Conservation (phyloP, 2,113 vertebrate genomes). For the Apaloderma vittatum region DNA sequence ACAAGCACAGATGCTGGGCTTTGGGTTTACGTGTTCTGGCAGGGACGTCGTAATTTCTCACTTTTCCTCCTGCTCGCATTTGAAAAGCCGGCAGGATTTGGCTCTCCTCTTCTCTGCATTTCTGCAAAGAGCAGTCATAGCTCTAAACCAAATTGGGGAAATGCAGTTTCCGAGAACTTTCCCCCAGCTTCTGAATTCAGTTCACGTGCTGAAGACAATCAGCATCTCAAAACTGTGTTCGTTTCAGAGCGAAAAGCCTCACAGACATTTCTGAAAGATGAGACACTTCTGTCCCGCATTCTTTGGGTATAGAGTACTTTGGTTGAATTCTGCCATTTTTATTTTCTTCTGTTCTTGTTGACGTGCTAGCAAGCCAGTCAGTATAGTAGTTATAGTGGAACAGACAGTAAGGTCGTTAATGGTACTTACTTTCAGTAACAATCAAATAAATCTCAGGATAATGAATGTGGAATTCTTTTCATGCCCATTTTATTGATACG, state of each 20-base stretch:
- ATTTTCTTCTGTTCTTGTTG: neutral
- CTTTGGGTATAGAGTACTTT: neutral
- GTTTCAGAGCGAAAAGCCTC: neutral
- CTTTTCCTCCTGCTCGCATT: neutral
- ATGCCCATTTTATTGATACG: neutral
- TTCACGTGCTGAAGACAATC: neutral
- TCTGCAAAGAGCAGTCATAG: neutral
- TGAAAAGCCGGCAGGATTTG: neutral
- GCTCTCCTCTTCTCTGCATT: neutral
- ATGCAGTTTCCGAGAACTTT: neutral
- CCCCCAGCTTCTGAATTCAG: neutral
- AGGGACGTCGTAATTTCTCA: constrained; percentile 3
- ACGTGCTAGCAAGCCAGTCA: neutral
- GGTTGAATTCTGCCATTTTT: neutral
- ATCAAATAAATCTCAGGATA: neutral
- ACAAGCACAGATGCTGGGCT: constrained; percentile 53
- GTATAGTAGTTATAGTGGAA: neutral
- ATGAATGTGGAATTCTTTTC: neutral
- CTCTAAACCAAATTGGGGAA: neutral
- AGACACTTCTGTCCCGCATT: neutral
- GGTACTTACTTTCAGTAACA: neutral
- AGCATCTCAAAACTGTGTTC: constrained; percentile 10
- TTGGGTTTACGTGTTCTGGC: constrained; percentile 19
- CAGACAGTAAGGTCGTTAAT: neutral
- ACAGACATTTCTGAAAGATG: neutral